phyloP scores from a whole-genome alignment of 2,113 vertebrate genomes.

The Coregonus clupeaformis region DNA sequence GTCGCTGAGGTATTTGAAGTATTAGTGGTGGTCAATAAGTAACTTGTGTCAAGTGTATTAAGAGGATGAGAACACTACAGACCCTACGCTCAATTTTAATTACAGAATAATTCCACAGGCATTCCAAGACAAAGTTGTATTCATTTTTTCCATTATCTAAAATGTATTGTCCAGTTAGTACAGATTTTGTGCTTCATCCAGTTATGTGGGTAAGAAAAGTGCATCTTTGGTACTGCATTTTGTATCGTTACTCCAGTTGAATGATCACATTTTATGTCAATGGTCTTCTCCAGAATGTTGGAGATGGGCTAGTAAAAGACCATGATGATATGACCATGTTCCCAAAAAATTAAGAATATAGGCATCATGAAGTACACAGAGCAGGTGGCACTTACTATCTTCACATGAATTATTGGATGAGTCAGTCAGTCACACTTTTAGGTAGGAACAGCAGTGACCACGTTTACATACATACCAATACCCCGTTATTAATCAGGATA shows the following conservation, averaged over 20 bases:
- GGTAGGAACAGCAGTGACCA: not conserved
- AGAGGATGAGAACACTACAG: not conserved
- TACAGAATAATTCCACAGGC: not conserved
- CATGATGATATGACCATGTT: not conserved
- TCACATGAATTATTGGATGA: not conserved
- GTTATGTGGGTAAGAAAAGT: conserved; percentile 35
- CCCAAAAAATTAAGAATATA: no score
- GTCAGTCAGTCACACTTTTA: not conserved
- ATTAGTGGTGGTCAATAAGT: not conserved
- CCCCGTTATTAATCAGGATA: no score
- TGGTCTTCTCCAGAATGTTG: not conserved
- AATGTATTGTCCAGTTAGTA: conserved; percentile 1
- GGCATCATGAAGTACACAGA: not conserved
- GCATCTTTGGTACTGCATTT: conserved; percentile 47
- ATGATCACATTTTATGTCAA: not conserved
- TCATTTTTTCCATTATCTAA: not conserved
- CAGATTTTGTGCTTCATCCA: conserved; percentile 30
- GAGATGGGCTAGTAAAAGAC: not conserved
- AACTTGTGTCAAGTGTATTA: no score
- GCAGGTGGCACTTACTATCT: not conserved
- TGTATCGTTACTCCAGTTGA: not conserved
- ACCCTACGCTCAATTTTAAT: not conserved
- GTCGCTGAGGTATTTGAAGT: not conserved
- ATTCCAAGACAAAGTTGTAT: not conserved
- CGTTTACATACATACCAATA: no score